Evolutionary conservation across 1,140 invertebrate genomes (phyloP).

Genomic region (Macrotrachela quadricornifera): DNA sequence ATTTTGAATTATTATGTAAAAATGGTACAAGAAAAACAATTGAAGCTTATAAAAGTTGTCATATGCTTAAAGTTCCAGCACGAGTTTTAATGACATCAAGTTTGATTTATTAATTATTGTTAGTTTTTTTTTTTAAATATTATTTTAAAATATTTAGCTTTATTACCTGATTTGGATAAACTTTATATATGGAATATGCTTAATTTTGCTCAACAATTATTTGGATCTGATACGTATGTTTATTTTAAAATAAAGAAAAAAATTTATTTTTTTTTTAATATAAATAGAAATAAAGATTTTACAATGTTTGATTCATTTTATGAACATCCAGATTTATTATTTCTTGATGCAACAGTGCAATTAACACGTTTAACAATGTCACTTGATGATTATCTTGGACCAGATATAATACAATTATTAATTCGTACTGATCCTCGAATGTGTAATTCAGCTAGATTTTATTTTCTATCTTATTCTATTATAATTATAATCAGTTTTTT

Average conservation of each 20-base stretch:
- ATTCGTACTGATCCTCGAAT: conserved; percentile 4
- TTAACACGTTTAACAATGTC: conserved; percentile 14
- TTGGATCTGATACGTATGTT: conserved; percentile 28
- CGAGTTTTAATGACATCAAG: conserved; percentile 71
- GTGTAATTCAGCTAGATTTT: background rate
- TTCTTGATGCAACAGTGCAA: conserved; percentile 23
- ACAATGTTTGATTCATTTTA: conserved; percentile 25
- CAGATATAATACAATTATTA: conserved; percentile 4
- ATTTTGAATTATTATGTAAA: conserved; percentile 76
- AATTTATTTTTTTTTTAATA: conserved; percentile 21
- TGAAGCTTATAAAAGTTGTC: conserved; percentile 57
- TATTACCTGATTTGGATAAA: conserved; percentile 33
- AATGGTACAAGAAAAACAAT: conserved; percentile 53
- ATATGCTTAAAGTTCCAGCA: conserved; percentile 67
- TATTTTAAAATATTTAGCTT: no score
- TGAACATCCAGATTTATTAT: conserved; percentile 25
- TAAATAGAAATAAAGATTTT: conserved; percentile 22
- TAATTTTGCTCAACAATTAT: conserved; percentile 30
- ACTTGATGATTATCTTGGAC: conserved; percentile 2
- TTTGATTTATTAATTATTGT: conserved; percentile 18
- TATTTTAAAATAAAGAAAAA: conserved; percentile 40
- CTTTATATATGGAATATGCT: conserved; percentile 28
- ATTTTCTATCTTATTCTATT: background rate
- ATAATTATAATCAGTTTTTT: no score
- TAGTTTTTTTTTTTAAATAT: no score